Conservation (phyloP, 1,140 invertebrate genomes). For the Oedothorax gibbosus region DNA sequence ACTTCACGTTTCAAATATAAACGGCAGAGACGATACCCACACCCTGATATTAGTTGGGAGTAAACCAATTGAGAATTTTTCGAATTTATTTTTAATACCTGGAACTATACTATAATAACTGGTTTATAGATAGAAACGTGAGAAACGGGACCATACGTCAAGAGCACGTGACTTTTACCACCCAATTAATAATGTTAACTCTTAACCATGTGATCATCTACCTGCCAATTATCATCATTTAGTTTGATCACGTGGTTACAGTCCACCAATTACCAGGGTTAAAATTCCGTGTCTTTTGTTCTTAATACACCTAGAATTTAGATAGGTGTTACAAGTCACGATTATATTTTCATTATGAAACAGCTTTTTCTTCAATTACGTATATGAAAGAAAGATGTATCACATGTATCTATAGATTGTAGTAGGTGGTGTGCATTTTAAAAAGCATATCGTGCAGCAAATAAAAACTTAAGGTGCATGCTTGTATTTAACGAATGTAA, state of each 20-base stretch:
- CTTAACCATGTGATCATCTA: constrained; percentile 18
- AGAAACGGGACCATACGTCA: background rate
- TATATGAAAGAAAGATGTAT: too few relatives aligned
- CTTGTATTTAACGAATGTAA: background rate
- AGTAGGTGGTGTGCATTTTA: background rate
- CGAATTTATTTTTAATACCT: constrained; percentile 23
- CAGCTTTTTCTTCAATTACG: background rate
- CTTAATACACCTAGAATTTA: constrained; percentile 1
- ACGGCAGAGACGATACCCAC: background rate
- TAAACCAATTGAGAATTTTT: constrained; percentile 26
- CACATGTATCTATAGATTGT: background rate
- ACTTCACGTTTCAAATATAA: background rate
- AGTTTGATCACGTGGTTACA: constrained; percentile 20
- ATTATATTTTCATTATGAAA: constrained; percentile 19
- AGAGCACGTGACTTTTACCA: constrained; percentile 12
- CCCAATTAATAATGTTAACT: constrained; percentile 49
- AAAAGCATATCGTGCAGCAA: constrained; percentile 15
- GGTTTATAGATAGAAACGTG: constrained; percentile 45
- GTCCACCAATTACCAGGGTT: constrained; percentile 46
- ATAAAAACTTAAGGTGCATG: background rate
- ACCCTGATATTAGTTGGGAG: background rate
- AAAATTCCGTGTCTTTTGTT: constrained; percentile 25
- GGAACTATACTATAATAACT: constrained; percentile 49
- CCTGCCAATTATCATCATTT: constrained; percentile 45
- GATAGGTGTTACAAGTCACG: constrained; percentile 53